phyloP scores from a whole-genome alignment of 2,888 invertebrate species.

The Busseola fusca region DNA sequence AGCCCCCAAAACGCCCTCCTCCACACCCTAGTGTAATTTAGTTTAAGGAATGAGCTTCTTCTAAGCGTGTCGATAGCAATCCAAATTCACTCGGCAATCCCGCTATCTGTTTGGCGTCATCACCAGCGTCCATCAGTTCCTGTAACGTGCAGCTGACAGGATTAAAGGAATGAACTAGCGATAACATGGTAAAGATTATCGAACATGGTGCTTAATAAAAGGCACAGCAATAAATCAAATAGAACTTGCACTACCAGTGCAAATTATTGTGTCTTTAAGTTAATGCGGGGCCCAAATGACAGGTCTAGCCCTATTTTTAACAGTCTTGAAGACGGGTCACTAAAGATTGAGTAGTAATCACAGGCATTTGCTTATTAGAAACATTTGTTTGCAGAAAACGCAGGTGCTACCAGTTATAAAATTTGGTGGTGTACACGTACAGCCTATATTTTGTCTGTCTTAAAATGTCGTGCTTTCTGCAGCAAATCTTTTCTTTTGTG shows the following conservation, averaged over 20 bases:
- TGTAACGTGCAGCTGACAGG: no score
- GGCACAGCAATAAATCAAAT: neutral
- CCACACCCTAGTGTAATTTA: neutral
- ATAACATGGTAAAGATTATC: neutral
- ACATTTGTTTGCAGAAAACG: neutral
- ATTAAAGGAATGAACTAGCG: neutral
- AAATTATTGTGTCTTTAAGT: neutral
- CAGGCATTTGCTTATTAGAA: neutral
- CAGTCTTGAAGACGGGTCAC: neutral
- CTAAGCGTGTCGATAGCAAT: no score
- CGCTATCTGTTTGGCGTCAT: no score
- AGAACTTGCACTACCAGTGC: neutral
- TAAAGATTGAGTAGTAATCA: neutral
- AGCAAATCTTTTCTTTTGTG: no score
- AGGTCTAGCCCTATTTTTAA: neutral
- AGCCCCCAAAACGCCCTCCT: neutral
- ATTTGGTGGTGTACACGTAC: no score
- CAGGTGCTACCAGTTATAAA: neutral
- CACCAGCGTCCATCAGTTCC: no score
- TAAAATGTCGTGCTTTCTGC: neutral
- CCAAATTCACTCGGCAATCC: no score
- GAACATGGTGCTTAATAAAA: neutral
- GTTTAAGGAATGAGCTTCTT: neutral
- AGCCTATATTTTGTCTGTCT: neutral
- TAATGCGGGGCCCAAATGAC: neutral